These are phyloP conservation scores for Lepus europaeus DNA, from an alignment of 2,113 vertebrate species.

Conservation along the genomic window DNA sequence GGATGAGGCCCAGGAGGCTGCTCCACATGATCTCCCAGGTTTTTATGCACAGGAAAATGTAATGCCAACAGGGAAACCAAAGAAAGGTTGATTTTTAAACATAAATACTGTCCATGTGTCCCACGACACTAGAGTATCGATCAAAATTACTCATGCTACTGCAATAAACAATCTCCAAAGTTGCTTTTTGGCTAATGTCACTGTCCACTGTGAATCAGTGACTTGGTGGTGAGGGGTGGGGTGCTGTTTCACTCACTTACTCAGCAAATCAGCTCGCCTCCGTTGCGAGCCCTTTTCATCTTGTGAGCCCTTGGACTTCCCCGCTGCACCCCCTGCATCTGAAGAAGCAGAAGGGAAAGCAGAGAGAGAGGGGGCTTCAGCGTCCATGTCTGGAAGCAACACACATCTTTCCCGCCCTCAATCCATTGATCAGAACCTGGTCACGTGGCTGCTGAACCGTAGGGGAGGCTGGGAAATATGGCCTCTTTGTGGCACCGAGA, in stretches of 20 bases:
- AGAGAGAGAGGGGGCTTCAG: not conserved
- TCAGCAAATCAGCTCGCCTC: not conserved
- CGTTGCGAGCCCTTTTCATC: not conserved
- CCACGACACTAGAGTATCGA: not conserved
- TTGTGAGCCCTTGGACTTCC: not conserved
- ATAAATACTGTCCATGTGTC: not conserved
- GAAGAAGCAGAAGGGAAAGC: not conserved
- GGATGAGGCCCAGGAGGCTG: not conserved
- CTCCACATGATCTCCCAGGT: not conserved
- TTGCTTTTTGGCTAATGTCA: not conserved
- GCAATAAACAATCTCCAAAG: not conserved
- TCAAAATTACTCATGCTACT: not conserved
- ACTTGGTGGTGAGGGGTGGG: not conserved
- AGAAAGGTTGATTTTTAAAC: slow-evolving; percentile 6
- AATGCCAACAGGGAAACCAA: slow-evolving; percentile 24
- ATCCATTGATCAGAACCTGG: not conserved
- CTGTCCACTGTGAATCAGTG: not conserved
- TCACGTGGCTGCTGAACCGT: not conserved
- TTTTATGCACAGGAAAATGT: slow-evolving; percentile 8
- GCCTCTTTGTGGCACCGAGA: not conserved
- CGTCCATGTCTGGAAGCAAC: not conserved
- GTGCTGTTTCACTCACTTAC: slow-evolving; percentile 22
- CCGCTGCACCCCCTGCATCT: not conserved
- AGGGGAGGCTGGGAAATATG: not conserved
- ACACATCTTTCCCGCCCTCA: not conserved